These are phyloP conservation scores for Crambe crambe DNA, from an alignment of 37 sponge, comb jelly and placozoan genomes.

Conservation along the genomic window DNA sequence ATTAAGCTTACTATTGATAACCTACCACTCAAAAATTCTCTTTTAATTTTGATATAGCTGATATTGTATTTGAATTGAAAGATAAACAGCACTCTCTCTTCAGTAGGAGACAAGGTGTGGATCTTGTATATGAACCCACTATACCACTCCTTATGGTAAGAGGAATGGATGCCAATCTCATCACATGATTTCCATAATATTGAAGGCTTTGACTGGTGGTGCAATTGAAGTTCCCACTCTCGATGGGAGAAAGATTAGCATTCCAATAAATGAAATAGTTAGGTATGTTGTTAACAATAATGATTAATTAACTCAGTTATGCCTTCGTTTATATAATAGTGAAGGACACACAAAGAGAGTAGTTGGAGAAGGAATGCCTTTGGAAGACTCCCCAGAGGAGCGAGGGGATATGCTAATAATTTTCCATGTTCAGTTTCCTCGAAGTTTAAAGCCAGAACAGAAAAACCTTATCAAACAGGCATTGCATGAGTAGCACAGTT, in stretches of 20 bases:
- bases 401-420: conserved; percentile 85
- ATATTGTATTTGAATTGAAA: conserved; percentile 88
- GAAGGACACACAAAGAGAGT: conserved; percentile 78
- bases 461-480: conserved; percentile 82
- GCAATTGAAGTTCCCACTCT: conserved; percentile 77
- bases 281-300: conserved; percentile 31
- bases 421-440: conserved; percentile 86
- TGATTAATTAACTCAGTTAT: conserved; percentile 1
- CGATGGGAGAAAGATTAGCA: conserved; percentile 72
- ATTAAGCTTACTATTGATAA: neutral
- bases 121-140: conserved; percentile 76
- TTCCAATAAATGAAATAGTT: conserved; percentile 93
- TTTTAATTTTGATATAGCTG: conserved; percentile 60
- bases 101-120: conserved; percentile 53
- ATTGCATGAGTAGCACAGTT: no score
- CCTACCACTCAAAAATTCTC: neutral
- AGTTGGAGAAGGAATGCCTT: conserved; percentile 93
- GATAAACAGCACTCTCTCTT: conserved; percentile 83
- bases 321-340: conserved; percentile 2
- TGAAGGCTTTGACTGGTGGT: conserved; percentile 80
- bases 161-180: neutral
- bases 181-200: neutral
- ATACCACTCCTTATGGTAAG: conserved; percentile 78
- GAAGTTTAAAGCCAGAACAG: conserved; percentile 69
- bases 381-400: conserved; percentile 45